phyloP scores from a whole-genome alignment of 2,113 vertebrate species.

The Willisornis vidua region DNA sequence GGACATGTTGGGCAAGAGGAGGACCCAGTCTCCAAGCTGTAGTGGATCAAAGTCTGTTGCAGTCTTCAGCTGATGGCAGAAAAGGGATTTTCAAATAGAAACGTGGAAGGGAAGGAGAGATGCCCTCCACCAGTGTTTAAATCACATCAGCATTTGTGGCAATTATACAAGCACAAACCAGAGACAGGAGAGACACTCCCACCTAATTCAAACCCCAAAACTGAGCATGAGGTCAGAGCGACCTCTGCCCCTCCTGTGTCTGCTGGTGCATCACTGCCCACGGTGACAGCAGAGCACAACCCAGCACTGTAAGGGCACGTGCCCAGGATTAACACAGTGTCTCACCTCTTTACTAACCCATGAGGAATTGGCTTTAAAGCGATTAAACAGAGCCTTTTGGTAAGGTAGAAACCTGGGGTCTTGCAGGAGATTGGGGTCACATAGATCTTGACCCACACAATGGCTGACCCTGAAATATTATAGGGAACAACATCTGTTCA shows the following conservation, averaged over 20 bases:
- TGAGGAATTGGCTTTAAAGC: not conserved
- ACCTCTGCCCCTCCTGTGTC: not conserved
- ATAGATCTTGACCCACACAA: not conserved
- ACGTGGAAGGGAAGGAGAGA: fast-evolving
- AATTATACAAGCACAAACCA: not conserved
- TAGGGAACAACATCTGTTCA: not conserved
- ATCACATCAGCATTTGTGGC: not conserved
- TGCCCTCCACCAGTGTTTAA: not conserved
- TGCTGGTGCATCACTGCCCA: not conserved
- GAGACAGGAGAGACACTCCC: not conserved
- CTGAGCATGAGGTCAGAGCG: not conserved
- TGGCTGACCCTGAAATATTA: not conserved
- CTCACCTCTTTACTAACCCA: not conserved
- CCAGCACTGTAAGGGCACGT: not conserved
- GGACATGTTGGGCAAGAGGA: not conserved
- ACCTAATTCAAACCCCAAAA: not conserved
- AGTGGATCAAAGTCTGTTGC: not conserved
- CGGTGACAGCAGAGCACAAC: not conserved
- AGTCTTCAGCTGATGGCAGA: not conserved
- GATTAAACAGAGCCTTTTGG: not conserved
- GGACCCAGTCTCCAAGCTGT: not conserved
- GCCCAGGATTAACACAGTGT: not conserved
- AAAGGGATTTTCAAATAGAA: not conserved
- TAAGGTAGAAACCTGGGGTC: not conserved
- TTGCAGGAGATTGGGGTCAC: not conserved